Evolutionary conservation across 2,888 invertebrate species (phyloP).

Genomic region (Prosapia bicincta): DNA sequence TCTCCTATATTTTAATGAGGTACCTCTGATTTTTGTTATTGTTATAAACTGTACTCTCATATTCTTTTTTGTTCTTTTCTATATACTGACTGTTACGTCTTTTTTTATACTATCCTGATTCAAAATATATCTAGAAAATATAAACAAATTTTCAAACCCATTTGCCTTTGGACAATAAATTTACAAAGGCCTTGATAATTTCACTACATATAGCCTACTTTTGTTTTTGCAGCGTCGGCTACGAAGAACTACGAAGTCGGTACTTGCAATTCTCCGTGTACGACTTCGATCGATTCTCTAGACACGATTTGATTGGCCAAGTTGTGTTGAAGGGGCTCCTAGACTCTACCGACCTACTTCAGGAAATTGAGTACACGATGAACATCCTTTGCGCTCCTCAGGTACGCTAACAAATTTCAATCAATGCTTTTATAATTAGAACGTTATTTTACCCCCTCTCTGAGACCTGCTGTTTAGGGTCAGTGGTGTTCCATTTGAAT

Average conservation of each 20-base stretch:
- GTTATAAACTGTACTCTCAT: too few species aligned
- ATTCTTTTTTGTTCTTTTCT: too few species aligned
- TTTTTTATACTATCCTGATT: too few species aligned
- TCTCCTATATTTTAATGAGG: too few species aligned
- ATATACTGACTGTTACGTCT: too few species aligned
- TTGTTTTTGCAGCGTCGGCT: constrained; percentile 57
- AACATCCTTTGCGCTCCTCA: constrained; percentile 75
- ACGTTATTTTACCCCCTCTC: background rate
- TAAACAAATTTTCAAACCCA: too few species aligned
- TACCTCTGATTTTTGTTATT: too few species aligned
- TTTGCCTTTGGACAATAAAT: too few species aligned
- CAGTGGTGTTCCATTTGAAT: background rate
- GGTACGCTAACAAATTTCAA: too few species aligned
- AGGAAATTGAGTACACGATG: constrained; percentile 82
- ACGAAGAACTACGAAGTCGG: constrained; percentile 69
- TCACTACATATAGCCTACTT: too few species aligned
- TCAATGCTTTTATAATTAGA: background rate
- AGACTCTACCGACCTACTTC: constrained; percentile 71
- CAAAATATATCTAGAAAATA: too few species aligned
- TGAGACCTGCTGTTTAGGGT: background rate
- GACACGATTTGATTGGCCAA: constrained; percentile 83
- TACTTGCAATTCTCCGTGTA: constrained; percentile 83
- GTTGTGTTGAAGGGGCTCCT: constrained; percentile 75
- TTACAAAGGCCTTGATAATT: too few species aligned
- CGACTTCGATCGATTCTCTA: constrained; percentile 84